Conservation (phyloP, 2,113 vertebrate genomes). For the Ctenodactylus gundi region DNA sequence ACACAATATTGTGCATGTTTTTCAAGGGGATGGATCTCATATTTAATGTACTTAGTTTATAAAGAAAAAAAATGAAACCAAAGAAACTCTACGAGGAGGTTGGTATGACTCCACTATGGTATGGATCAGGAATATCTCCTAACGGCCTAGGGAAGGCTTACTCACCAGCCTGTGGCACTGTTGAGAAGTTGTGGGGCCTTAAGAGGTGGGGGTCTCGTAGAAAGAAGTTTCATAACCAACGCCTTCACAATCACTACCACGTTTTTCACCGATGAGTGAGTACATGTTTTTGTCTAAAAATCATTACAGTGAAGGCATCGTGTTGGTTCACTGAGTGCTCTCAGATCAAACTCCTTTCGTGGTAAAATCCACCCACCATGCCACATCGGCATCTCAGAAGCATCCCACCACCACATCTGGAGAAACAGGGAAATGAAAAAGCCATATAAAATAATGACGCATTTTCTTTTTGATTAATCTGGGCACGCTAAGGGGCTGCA, state of each 20-base stretch:
- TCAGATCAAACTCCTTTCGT: neutral
- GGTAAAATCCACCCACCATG: neutral
- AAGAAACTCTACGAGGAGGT: neutral
- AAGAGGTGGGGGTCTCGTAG: neutral
- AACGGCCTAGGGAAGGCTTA: neutral
- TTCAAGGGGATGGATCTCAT: neutral
- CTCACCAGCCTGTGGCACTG: too few relatives aligned
- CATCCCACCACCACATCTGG: neutral
- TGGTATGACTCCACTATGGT: neutral
- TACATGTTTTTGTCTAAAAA: neutral
- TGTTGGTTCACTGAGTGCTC: neutral
- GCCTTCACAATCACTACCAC: neutral
- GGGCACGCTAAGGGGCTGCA: rapidly evolving
- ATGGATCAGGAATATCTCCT: neutral
- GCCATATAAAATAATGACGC: neutral
- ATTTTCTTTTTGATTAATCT: neutral
- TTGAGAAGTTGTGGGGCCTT: neutral
- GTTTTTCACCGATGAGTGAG: neutral
- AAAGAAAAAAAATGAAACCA: neutral
- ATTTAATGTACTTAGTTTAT: neutral
- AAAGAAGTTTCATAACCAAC: neutral
- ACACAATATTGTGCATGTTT: neutral
- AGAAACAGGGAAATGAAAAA: neutral
- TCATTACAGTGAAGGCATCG: neutral
- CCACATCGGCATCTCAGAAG: neutral